These are phyloP conservation scores for Zaprionus capensis DNA, from an alignment of 1,140 invertebrate genomes.

Conservation along the genomic window DNA sequence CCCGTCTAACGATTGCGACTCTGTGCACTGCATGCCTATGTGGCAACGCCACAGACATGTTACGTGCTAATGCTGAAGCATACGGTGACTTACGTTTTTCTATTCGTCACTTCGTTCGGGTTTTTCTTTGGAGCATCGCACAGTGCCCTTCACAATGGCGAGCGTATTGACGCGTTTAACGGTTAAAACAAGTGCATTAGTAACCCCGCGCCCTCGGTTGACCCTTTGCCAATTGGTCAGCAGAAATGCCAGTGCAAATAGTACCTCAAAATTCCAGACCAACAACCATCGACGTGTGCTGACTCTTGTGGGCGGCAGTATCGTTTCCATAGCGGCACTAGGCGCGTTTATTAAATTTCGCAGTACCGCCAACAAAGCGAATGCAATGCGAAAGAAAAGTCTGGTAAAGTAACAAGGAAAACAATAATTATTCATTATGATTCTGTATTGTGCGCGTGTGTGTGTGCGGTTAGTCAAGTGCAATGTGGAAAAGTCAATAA, in stretches of 20 bases:
- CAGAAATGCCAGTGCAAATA: constrained; percentile 30
- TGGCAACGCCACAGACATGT: constrained; percentile 33
- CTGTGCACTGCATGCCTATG: constrained; percentile 20
- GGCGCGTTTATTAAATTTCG: constrained; percentile 58
- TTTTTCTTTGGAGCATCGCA: constrained; percentile 40
- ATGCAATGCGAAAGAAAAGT: constrained; percentile 62
- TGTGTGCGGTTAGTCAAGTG: not conserved
- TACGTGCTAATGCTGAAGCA: constrained; percentile 10
- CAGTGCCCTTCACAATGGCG: constrained; percentile 50
- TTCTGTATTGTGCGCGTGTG: constrained; percentile 3
- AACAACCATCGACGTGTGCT: constrained; percentile 31
- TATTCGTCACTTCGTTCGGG: constrained; percentile 63
- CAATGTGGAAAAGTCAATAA: constrained; percentile 71
- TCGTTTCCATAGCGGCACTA: constrained; percentile 55
- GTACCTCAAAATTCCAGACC: constrained; percentile 22
- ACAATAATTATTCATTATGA: not conserved
- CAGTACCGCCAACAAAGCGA: constrained; percentile 50
- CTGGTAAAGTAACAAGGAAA: constrained; percentile 50
- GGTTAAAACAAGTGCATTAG: constrained; percentile 49
- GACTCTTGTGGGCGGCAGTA: constrained; percentile 54
- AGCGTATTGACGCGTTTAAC: constrained; percentile 58
- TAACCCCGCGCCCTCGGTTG: constrained; percentile 34
- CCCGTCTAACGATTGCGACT: constrained; percentile 18
- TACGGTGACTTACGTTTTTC: constrained; percentile 38
- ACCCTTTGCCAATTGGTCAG: constrained; percentile 32